Conservation (phyloP, 2,113 vertebrate genomes). For the mouse (Mus musculus) region DNA sequence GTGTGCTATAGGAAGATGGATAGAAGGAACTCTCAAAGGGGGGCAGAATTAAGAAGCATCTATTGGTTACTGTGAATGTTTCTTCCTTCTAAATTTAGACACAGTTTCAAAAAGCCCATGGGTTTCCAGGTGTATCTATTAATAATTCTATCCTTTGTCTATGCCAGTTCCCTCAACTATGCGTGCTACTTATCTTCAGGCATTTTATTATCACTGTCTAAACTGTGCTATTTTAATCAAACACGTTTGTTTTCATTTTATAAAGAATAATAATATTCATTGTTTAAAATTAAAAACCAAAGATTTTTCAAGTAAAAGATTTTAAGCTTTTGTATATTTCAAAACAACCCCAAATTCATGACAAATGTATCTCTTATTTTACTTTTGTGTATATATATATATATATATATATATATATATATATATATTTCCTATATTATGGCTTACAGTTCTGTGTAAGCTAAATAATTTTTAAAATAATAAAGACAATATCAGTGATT, state of each 20-base stretch:
- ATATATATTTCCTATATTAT: neutral
- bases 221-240: neutral
- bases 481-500: neutral
- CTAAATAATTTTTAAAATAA: neutral
- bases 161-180: neutral
- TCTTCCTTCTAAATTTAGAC: conserved; percentile 52
- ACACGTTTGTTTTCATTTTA: neutral
- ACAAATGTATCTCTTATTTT: neutral
- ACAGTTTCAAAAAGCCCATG: neutral
- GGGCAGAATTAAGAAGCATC: neutral
- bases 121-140: neutral
- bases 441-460: neutral
- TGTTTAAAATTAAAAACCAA: neutral
- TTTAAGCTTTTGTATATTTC: neutral
- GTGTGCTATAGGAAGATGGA: neutral
- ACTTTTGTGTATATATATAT: neutral
- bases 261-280: neutral
- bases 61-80: neutral
- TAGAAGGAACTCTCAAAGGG: neutral
- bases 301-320: neutral
- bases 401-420: no score
- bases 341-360: neutral
- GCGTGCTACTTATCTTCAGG: neutral
- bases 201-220: neutral
- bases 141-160: neutral